phyloP scores from a whole-genome alignment of 2,888 invertebrate species.

The Cepaea hortensis region DNA sequence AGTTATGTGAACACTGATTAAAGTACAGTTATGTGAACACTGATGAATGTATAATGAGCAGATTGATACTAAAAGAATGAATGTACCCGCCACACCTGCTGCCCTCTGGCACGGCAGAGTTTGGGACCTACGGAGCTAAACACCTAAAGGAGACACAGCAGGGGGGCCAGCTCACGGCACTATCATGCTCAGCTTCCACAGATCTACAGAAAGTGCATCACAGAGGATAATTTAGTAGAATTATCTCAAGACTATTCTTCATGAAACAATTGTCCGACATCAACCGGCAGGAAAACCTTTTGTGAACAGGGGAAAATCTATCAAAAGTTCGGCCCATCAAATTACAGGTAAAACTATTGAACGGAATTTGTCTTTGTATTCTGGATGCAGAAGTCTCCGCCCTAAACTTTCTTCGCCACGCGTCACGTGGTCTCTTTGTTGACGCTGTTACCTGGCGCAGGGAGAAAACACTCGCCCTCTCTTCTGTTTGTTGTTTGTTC shows the following conservation, averaged over 20 bases:
- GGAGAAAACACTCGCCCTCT: background rate
- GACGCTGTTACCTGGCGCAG: background rate
- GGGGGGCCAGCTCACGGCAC: background rate
- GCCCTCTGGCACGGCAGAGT: no score
- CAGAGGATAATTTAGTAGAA: background rate
- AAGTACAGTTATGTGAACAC: no score
- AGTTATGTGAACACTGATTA: no score
- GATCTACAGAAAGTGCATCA: background rate
- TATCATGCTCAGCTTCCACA: background rate
- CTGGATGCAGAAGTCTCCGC: background rate
- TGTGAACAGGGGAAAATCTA: slow-evolving; percentile 3
- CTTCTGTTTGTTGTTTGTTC: background rate
- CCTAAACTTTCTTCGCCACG: background rate
- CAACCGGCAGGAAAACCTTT: background rate
- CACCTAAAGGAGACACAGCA: no score
- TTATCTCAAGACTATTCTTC: background rate
- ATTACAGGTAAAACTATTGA: slow-evolving; percentile 11
- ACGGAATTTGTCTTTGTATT: background rate
- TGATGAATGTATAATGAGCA: no score
- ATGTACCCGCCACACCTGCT: no score
- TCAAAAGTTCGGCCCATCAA: slow-evolving; percentile 3
- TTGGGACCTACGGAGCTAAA: no score
- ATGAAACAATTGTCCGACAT: background rate
- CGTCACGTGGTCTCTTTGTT: background rate
- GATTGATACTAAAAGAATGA: no score